Evolutionary conservation across 2,888 invertebrate species (phyloP), one percentile per base, ranked within the genome.

Genomic region (Melikaiella ostensackeni): DNA sequence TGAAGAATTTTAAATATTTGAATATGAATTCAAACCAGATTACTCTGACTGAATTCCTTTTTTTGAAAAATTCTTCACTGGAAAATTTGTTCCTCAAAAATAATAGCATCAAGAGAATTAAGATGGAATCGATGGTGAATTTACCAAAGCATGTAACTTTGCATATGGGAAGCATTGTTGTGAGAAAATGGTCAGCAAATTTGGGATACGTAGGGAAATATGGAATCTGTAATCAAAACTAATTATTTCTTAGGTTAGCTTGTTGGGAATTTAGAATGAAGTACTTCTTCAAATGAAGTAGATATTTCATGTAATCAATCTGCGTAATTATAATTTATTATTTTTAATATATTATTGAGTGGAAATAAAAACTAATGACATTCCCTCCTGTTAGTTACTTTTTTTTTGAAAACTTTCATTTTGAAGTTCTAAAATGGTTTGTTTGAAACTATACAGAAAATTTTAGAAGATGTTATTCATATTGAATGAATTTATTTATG

Each of bases 51-150:
- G 77, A 77, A 5, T 55, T 82, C 38, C 81, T 90, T 0, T 81
- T 87, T 73, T 38, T 89, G 74, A 83, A 88, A 33, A 84, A 85
- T 6, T 89, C 89, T 76, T 80, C 70, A 0, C 80, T 89, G 0
- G 66, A 50, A 50, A 70, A 70, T 70, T 46, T 70, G 7, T 70
- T 30, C n/a, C 30, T 70, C 0, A 46, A 27, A 2, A 70, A 46
- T 50, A 30, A 27, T 30, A 19, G n/a, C 19, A 50, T 70, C 1
- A 19, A 30, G 4, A 46, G 24, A 57, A 57, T 57, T 24, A 24
- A 21, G 2, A 13, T 13, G 6, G 57, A 57, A 24, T 57, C 57
- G 5, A 57, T 57, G 57, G 1, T 2, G 4, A 24, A 57, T 57
- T 57, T 57, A 3, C 57, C 57, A 24, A 57, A 57, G 21, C 2